Percentiles rank a stretch among this genome's conserved stretches.
These are phyloP conservation scores for Acropternis orthonyx DNA, from an alignment of 2,797 vertebrate species.

Conservation along the genomic window DNA sequence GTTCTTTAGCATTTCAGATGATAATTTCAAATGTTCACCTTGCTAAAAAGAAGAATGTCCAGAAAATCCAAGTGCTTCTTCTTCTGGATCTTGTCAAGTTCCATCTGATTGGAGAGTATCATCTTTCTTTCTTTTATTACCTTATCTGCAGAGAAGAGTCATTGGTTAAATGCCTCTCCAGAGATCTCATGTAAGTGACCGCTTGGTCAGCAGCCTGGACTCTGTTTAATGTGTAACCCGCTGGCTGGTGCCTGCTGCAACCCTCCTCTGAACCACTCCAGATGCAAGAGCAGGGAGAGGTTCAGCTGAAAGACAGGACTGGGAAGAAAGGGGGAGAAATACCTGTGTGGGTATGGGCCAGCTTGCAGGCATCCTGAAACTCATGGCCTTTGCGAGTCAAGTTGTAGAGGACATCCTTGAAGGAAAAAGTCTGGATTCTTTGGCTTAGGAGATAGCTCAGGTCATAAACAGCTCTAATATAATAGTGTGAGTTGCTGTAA, in stretches of 20 bases:
- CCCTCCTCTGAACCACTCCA: background rate
- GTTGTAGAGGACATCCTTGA: constrained; percentile 80
- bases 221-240: background rate
- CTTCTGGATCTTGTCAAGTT: constrained; percentile 70
- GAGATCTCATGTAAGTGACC: background rate
- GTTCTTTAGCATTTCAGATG: background rate
- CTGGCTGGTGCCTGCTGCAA: background rate
- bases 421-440: constrained; percentile 72
- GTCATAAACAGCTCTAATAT: constrained; percentile 82
- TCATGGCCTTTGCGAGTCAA: constrained; percentile 76
- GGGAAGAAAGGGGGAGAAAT: background rate
- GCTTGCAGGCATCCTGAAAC: constrained; percentile 71
- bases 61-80: constrained; percentile 85
- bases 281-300: background rate
- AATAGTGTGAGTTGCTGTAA: constrained; percentile 72
- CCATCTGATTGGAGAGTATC: constrained; percentile 69
- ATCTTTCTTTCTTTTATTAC: constrained; percentile 83
- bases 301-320: background rate
- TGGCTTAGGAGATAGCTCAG: constrained; percentile 70
- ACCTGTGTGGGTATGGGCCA: constrained; percentile 83
- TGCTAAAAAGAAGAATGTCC: constrained; percentile 86
- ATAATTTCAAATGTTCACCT: constrained; percentile 74
- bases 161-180: background rate
- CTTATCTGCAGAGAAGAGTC: constrained; percentile 70
- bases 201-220: background rate